Percentiles rank a stretch among this genome's conserved stretches.
These are phyloP conservation scores for Lepas anatifera DNA, from an alignment of 2,888 invertebrate genomes.

Conservation along the genomic window DNA sequence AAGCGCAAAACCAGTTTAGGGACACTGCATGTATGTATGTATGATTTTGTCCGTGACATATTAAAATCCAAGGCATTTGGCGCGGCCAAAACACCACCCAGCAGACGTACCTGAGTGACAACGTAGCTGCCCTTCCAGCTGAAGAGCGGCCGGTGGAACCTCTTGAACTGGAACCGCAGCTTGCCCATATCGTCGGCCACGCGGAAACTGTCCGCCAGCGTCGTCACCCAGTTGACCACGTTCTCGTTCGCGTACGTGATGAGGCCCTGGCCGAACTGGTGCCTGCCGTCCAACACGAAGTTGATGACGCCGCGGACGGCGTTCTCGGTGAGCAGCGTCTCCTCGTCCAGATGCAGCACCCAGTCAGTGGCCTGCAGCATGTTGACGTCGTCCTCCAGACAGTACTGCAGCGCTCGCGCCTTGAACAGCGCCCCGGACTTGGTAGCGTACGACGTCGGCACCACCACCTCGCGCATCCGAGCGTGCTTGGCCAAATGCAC, in stretches of 20 bases:
- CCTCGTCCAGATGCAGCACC: constrained; percentile 96
- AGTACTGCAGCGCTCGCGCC: constrained; percentile 87
- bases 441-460: constrained; percentile 72
- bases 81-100: no score
- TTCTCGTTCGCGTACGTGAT: constrained; percentile 78
- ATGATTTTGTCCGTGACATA: no score
- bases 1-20: no score
- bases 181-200: constrained; percentile 98
- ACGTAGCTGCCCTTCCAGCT: constrained; percentile 98
- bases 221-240: constrained; percentile 75
- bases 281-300: constrained; percentile 76
- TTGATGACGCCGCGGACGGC: constrained; percentile 80
- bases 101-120: constrained; percentile 86
- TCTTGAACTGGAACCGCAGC: constrained; percentile 74
- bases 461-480: constrained; percentile 48
- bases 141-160: constrained; percentile 88
- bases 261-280: constrained; percentile 89
- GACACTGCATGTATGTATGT: no score
- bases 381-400: constrained; percentile 81
- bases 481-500: not conserved
- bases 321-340: constrained; percentile 85
- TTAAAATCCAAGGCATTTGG: no score
- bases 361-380: constrained; percentile 72
- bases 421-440: constrained; percentile 88
- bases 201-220: constrained; percentile 86